Conservation (phyloP, 2,888 invertebrate genomes). For the Apeira syringaria region DNA sequence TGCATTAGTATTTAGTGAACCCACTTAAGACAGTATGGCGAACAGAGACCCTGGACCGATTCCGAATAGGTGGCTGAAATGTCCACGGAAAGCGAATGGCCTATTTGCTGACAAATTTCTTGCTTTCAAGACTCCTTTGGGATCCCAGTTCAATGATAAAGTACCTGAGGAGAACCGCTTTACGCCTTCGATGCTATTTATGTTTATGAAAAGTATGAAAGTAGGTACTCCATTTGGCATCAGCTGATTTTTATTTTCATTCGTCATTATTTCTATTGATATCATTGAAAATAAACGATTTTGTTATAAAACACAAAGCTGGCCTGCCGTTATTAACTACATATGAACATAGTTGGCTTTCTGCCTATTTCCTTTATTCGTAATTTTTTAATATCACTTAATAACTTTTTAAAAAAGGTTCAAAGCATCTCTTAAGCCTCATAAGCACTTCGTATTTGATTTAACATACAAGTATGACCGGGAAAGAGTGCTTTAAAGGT, state of each 20-base stretch:
- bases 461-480: no score
- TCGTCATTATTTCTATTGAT: slow-evolving; percentile 31
- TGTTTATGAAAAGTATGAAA: slow-evolving; percentile 89
- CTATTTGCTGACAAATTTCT: slow-evolving; percentile 93
- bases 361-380: no score
- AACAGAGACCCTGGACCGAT: slow-evolving; percentile 84
- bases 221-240: slow-evolving; percentile 63
- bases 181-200: slow-evolving; percentile 93
- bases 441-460: no score
- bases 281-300: no score
- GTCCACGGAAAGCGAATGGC: slow-evolving; percentile 91
- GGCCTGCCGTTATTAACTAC: no score
- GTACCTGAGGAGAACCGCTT: slow-evolving; percentile 94
- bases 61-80: slow-evolving; percentile 94
- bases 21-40: slow-evolving; percentile 51
- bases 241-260: slow-evolving; percentile 33
- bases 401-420: no score
- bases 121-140: slow-evolving; percentile 97
- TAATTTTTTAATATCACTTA: no score
- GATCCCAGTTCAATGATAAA: slow-evolving; percentile 90
- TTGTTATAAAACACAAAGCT: no score
- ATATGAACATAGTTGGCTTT: no score
- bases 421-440: no score
- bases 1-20: slow-evolving; percentile 25
- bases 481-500: no score